These are phyloP conservation scores for Trachemys scripta DNA, from an alignment of 2,113 vertebrate species.

Conservation along the genomic window DNA sequence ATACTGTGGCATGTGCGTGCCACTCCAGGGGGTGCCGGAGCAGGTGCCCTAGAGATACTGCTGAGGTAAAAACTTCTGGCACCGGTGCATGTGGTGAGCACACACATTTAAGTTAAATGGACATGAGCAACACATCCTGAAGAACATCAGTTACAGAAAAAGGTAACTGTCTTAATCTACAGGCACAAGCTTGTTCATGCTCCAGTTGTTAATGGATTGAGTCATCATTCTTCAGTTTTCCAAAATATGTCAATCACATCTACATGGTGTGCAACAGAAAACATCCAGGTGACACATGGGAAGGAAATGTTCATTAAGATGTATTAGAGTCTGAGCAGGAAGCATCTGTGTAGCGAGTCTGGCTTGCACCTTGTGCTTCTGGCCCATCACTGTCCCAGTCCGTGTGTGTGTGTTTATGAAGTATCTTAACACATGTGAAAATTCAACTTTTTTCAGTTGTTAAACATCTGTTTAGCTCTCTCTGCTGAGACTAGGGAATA, in stretches of 20 bases:
- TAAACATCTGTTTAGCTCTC: neutral
- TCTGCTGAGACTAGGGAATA: neutral
- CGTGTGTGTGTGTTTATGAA: neutral
- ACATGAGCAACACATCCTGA: too few relatives aligned
- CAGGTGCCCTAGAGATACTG: too few relatives aligned
- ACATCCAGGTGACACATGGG: neutral
- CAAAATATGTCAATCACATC: constrained; percentile 55
- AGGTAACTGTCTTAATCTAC: neutral
- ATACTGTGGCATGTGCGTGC: too few relatives aligned
- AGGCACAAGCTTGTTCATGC: constrained; percentile 7
- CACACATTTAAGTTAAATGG: too few relatives aligned
- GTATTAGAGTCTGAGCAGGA: neutral
- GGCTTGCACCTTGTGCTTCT: neutral
- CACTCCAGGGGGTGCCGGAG: too few relatives aligned
- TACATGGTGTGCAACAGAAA: constrained; percentile 28
- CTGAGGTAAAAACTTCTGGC: too few relatives aligned
- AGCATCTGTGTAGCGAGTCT: neutral
- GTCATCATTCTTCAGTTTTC: constrained; percentile 31
- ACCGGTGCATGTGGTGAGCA: too few relatives aligned
- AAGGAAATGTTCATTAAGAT: constrained; percentile 19
- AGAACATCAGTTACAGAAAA: too few relatives aligned
- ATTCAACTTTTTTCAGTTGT: neutral
- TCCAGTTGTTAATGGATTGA: constrained; percentile 41
- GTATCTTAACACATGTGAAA: neutral
- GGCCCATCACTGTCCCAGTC: neutral